Conservation (phyloP, 2,888 invertebrate genomes). For the Erebia ligea region DNA sequence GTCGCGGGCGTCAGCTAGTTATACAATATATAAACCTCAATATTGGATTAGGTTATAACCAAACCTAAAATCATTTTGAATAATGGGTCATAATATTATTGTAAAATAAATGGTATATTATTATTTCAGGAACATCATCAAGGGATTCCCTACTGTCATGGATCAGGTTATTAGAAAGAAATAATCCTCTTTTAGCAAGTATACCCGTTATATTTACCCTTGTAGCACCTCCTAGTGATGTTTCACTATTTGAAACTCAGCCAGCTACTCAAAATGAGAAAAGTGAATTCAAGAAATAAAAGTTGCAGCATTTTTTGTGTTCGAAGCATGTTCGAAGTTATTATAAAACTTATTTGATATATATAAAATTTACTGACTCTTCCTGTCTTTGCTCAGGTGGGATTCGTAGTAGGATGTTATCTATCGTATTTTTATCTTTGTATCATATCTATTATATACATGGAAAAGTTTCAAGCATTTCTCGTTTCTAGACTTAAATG, state of each 20-base stretch:
- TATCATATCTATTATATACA: no score
- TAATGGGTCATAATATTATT: background rate
- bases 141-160: constrained; percentile 96
- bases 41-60: no score
- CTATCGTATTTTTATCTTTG: no score
- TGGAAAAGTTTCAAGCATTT: no score
- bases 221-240: constrained; percentile 82
- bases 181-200: constrained; percentile 88
- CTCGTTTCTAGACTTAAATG: no score
- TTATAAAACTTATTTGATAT: background rate
- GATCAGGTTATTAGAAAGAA: constrained; percentile 91
- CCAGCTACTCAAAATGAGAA: constrained; percentile 50
- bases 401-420: no score
- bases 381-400: no score
- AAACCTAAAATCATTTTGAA: no score
- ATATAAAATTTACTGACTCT: no score
- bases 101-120: constrained; percentile 13
- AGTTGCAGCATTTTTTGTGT: background rate
- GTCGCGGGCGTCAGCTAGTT: no score
- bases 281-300: constrained; percentile 9
- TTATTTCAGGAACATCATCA: constrained; percentile 88
- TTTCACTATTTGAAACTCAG: constrained; percentile 65
- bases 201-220: constrained; percentile 94
- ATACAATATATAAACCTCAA: no score
- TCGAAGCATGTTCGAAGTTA: background rate